A percentile compares a stretch with the other conserved stretches of the same genome.
Evolutionary conservation across 2,113 vertebrate genomes (phyloP).

Genomic region (Xiphias gladius): DNA sequence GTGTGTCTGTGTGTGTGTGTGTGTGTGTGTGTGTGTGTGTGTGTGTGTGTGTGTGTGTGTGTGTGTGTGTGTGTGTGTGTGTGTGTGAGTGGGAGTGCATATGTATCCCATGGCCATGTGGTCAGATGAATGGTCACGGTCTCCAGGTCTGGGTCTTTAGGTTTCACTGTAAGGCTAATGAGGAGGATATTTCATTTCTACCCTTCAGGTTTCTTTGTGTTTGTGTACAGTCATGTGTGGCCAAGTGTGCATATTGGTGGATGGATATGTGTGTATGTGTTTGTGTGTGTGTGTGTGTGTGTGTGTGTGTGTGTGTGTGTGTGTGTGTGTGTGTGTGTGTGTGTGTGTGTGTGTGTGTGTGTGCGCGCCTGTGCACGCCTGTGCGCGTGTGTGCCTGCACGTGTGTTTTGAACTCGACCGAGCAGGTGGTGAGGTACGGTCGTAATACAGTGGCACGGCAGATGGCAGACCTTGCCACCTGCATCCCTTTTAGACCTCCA

Average conservation of each 20-base stretch:
- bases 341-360: conserved; percentile 33
- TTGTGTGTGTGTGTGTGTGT: conserved; percentile 25
- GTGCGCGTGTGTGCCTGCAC: not conserved
- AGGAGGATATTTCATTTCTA: conserved; percentile 72
- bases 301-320: conserved; percentile 10
- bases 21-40: conserved; percentile 26
- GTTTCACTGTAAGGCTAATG: conserved; percentile 68
- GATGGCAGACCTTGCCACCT: conserved; percentile 73
- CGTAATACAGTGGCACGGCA: conserved; percentile 63
- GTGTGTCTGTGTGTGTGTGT: not conserved
- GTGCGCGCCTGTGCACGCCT: conserved; percentile 20
- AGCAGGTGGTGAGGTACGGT: conserved; percentile 69
- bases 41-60: not conserved
- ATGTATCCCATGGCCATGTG: conserved; percentile 50
- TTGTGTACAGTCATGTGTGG: conserved; percentile 19
- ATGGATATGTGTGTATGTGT: conserved; percentile 8
- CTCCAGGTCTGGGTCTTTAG: conserved; percentile 49
- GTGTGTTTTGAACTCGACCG: conserved; percentile 40
- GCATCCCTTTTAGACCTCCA: conserved; percentile 71
- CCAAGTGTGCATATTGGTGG: conserved; percentile 16
- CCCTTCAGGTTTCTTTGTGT: conserved; percentile 50
- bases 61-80: conserved; percentile 23
- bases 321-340: not conserved
- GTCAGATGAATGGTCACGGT: conserved; percentile 67
- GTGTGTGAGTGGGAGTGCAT: conserved; percentile 5